Evolutionary conservation across 2,888 invertebrate species (phyloP), one percentile per base, ranked within the genome.

Genomic region (Stenodema calcarata): DNA sequence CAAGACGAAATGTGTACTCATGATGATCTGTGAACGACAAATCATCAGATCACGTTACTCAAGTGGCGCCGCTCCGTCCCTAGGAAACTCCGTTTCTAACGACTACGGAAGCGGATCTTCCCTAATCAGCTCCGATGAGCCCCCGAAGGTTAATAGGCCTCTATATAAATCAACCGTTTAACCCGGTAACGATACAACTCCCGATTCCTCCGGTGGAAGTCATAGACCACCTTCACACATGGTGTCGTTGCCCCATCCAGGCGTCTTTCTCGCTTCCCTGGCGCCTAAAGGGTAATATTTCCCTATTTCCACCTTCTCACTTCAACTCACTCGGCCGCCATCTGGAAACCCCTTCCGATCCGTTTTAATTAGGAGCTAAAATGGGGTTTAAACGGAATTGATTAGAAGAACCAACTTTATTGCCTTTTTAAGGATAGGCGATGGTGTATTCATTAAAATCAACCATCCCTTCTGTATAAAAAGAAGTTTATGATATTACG

Each of bases 241-340:
- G 62, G 62, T 50, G n/a, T 7, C 35, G 7, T 7, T 7, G 35
- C 7, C 35, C 2, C 35, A n/a, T n/a, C n/a, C n/a, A 2, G 35
- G 2, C 23, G 62, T 23, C 62, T 62, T 62, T 27, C 62, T 62
- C 18, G 23, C 62, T 62, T 62, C 62, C 62, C 62, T 62, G 62
- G 62, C 62, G 62, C 62, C 62, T 62, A 62, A 62, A 62, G 62
- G 62, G 62, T 62, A 62, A 62, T 62, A 62, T 62, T 62, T 62
- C 62, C 62, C 62, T 62, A 62, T 62, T 62, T 62, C 62, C 62
- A 62, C 62, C 62, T 62, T 62, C 62, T 62, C 62, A 27, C 62
- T 4, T 62, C 62, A 62, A 11, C 62, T 7, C 35, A 7, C 35
- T 35, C 35, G 62, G 54, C 18, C 35, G 18, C 62, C 62, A 62